Evolutionary conservation across 2,113 vertebrate species (phyloP), one percentile per base, ranked within the genome.

Genomic region (Struthio camelus): DNA sequence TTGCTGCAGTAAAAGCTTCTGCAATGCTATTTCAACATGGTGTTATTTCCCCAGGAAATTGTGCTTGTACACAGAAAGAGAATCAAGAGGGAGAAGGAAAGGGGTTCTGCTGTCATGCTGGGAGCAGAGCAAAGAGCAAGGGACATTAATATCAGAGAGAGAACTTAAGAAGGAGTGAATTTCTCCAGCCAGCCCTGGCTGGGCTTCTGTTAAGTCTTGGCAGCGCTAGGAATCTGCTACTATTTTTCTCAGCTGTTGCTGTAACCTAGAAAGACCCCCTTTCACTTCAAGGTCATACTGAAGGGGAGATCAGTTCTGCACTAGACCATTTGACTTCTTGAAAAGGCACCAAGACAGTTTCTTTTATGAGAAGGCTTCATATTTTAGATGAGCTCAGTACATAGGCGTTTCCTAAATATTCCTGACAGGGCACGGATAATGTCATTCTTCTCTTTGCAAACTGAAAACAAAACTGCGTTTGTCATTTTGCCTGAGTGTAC

Each of bases 241-340:
- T 77, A 85, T 88, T 91, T 93, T 93, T 65, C 58, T 96, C 94
- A 96, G 90, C 90, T 97, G 90, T 96, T 85, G 75, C 82, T 87
- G 82, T 76, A 91, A 90, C 32, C 48, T 79, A 78, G 93, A 96
- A 91, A 80, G 85, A 85, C 38, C 51, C 56, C 56, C 3, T 14
- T 38, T 85, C 66, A 32, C 71, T 61, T 61, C 53, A 93, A 95
- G 88, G 92, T 95, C 71, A 77, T 32, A 53, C 14, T 62, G 80
- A 83, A 44, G 59, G 82, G 42, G 62, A 76, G 53, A 46, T 77
- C 32, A 42, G 38, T 56, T 34, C 40, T 87, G 53, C 58, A 48
- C 14, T 42, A 51, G 36, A 81, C 30, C 4, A 4, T n/a, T 30
- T 44, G n/a, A 14, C 20, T 87, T 75, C 23, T 71, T 40, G 25